Evolutionary conservation across 1,140 invertebrate species (phyloP), one percentile per base, ranked within the genome.

Genomic region (Venustaconcha ellipsiformis): DNA sequence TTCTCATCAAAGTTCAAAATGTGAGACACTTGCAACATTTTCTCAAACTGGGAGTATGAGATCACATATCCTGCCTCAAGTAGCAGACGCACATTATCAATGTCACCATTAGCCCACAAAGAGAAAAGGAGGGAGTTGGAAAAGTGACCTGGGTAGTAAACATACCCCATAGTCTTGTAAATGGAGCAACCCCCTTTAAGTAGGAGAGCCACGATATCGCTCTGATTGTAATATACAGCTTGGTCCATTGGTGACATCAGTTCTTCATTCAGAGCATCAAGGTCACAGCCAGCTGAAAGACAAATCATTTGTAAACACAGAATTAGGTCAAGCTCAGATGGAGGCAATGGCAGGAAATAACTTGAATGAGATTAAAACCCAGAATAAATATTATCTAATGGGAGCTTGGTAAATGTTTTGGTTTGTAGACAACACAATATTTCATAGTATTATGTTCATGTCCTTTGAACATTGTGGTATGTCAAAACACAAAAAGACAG

Each of bases 81-180:
- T 11, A 78, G 64, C 57, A 78, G 57, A 60, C 63, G 23, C 30
- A 80, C 66, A 75, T 74, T 80, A 3, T 57, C 64, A 8, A 78
- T 20, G 20, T 74, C 71, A 37, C 59, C 68, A n/a, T 74, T 67
- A 56, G 55, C 65, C 67, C 67, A 78, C n/a, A 80, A 30, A 3
- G 75, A 76, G 57, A 71, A 77, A 14, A 80, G 57, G 14, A 78
- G 60, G 55, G 75, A 74, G 63, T 80, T 80, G 37, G 72, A 73
- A 63, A 70, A 77, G 70, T 78, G 75, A 20, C 71, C 74, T 26
- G 67, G 63, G 37, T 70, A 77, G 56, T 74, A 80, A 17, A 74
- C 67, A 14, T 58, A 58, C 20, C 79, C 79, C 4, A n/a, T 65
- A n/a, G 75, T 57, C 64, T 77, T 78, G n/a, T 80, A 63, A 14